Evolutionary conservation across 2,888 invertebrate genomes (phyloP), one percentile per base, ranked within the genome.

Genomic region (Drosophila longiperda): DNA sequence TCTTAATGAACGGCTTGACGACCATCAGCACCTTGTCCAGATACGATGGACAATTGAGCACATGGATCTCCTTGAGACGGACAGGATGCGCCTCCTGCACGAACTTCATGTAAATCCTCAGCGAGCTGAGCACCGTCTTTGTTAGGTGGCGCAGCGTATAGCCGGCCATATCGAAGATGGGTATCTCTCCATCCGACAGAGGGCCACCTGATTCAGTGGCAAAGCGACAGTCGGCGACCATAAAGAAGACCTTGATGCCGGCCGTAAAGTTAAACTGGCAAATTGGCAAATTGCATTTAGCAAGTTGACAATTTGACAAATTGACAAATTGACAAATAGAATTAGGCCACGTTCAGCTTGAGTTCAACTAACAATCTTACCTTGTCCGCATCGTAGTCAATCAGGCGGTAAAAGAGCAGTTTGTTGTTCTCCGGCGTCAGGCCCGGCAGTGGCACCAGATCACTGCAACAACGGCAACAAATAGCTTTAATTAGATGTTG

Each of bases 81-180:
- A 96, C 95, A 0, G 96, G 96, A 91, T 96, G 95, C 1, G 96
- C 96, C 87, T 96, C 96, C 95, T 96, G 96, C 54, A 96, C 95
- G 83, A 96, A 96, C 84, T 95, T 93, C 96, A 96, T 96, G 88
- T 96, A 96, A 89, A 96, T 95, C 58, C 95, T 94, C 29, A 96
- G 89, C 42, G 95, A 94, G 0, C 95, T 94, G 52, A 96, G 91
- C 48, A 95, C 95, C 3, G 96, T 92, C 92, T 95, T 95, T 11
- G 95, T 94, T 34, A 96, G 92, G 83, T 96, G 96, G 70, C 95
- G 94, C 66, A 96, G 90, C 1, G 94, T 93, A 45, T 95, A 95
- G 55, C 96, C 95, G 0, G 94, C 94, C 91, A 96, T 95, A 90
- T 96, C 96, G 78, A 96, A 96, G 55, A 96, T 95, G 0, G 96